Base-by-base conservation (phyloP, 1,140 invertebrate species). In the Doryteuthis pealeii region DNA sequence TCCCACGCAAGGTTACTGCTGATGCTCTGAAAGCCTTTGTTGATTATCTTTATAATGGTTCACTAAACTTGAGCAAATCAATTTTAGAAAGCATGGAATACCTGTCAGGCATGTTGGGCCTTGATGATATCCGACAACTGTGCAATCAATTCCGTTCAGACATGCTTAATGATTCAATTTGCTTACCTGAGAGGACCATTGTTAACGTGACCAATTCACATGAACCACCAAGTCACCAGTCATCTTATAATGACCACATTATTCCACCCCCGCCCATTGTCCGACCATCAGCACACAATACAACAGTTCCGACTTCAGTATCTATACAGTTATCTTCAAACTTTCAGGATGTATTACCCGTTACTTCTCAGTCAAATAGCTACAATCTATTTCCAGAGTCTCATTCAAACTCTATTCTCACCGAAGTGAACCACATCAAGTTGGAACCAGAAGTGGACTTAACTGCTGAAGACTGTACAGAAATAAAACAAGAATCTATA, bases 121-220 rank as follows among this genome's bases (percentile, higher is more conserved):
- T 62, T 22, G 54, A 62, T 62, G 54, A 62, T 12, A 62, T 62
- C 18, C 54, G 54, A 5, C 54, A 62, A 62, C 54, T 62, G 54
- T 62, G 54, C 54, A 62, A 62, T 22, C 54, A 62, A 62, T 62
- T 62, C 26, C 54, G 54, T n/a, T 62, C 26, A 62, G 54, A 62
- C 54, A n/a, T 62, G 26, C 26, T 62, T 62, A 62, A 62, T 62
- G 54, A 62, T 62, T 62, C 54, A 22, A 15, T n/a, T 62, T 5
- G 26, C 26, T 6, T 62, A 28, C 54, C 54, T 62, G 54, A 62
- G 5, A 62, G 18, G 18, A 62, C 54, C 54, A 62, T 62, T 62
- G 54, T 62, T 6, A 12, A 22, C 18, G 54, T 62, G 18, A 62
- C 5, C 54, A 22, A 62, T 28, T 22, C 54, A n/a, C 54, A 62